Evolutionary conservation across 2,888 invertebrate genomes (phyloP).

Genomic region (Cephus nigrinus): DNA sequence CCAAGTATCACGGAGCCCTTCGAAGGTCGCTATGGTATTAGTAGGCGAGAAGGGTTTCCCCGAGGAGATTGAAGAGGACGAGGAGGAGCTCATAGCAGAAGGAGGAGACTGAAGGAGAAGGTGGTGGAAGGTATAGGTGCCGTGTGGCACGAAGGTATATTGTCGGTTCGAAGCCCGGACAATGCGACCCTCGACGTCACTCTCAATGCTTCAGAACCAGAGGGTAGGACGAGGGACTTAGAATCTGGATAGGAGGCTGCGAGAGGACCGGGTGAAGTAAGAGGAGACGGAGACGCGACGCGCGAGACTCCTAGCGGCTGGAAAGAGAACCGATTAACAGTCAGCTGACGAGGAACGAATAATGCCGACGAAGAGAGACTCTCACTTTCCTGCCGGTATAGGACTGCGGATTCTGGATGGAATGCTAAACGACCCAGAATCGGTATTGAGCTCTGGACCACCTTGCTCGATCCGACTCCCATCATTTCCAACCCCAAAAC

Average conservation of each 20-base stretch:
- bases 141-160: conserved; percentile 28
- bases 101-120: conserved; percentile 5
- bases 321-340: conserved; percentile 47
- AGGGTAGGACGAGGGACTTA: conserved; percentile 39
- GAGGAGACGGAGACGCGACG: conserved; percentile 11
- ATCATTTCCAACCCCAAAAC: neutral
- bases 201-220: conserved; percentile 47
- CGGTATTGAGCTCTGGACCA: conserved; percentile 35
- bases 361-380: conserved; percentile 40
- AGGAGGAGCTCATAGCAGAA: neutral
- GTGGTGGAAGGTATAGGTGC: conserved; percentile 1
- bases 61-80: conserved; percentile 11
- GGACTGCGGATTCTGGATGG: conserved; percentile 37
- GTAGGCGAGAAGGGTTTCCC: conserved; percentile 33
- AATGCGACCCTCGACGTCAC: conserved; percentile 56
- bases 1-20: no score
- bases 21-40: neutral
- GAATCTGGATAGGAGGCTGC: conserved; percentile 39
- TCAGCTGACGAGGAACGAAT: conserved; percentile 52
- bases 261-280: conserved; percentile 9
- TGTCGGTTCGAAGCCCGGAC: conserved; percentile 46
- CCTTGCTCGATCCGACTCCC: neutral
- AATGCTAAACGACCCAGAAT: conserved; percentile 54
- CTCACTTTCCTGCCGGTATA: conserved; percentile 47
- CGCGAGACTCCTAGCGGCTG: conserved; percentile 8